These are phyloP conservation scores for Chromobotia macracanthus DNA, from an alignment of 2,797 vertebrate genomes.

Conservation along the genomic window DNA sequence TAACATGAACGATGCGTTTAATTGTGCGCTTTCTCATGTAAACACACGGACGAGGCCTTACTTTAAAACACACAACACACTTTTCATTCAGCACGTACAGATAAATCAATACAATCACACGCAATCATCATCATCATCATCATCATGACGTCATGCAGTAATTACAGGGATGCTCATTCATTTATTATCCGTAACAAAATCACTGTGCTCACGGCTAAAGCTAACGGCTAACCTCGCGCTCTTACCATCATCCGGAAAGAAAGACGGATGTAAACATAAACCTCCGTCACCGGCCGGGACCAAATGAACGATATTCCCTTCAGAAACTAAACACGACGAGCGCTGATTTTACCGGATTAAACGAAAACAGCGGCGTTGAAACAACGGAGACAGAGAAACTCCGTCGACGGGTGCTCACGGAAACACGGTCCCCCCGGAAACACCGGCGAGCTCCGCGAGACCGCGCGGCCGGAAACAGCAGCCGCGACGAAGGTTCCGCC, in stretches of 20 bases:
- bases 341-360: slow-evolving; percentile 19
- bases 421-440: slow-evolving; percentile 50
- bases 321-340: neutral
- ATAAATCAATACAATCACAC: neutral
- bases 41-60: slow-evolving; percentile 15
- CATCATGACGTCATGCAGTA: neutral
- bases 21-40: neutral
- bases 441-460: slow-evolving; percentile 6
- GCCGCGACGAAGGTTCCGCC: slow-evolving; percentile 9
- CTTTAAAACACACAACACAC: neutral
- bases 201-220: slow-evolving; percentile 32
- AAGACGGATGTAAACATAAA: neutral
- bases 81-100: neutral
- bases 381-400: slow-evolving; percentile 44
- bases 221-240: slow-evolving; percentile 52
- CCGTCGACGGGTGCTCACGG: slow-evolving; percentile 47
- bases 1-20: neutral
- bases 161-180: neutral
- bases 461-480: neutral
- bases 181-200: neutral
- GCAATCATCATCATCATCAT: too few relatives aligned
- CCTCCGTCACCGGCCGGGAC: neutral
- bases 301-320: neutral
- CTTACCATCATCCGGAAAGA: slow-evolving; percentile 61
- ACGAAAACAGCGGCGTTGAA: slow-evolving; percentile 35